These are phyloP conservation scores for Clarias platycephalus DNA, from an alignment of 2,797 vertebrate genomes.

Conservation along the genomic window DNA sequence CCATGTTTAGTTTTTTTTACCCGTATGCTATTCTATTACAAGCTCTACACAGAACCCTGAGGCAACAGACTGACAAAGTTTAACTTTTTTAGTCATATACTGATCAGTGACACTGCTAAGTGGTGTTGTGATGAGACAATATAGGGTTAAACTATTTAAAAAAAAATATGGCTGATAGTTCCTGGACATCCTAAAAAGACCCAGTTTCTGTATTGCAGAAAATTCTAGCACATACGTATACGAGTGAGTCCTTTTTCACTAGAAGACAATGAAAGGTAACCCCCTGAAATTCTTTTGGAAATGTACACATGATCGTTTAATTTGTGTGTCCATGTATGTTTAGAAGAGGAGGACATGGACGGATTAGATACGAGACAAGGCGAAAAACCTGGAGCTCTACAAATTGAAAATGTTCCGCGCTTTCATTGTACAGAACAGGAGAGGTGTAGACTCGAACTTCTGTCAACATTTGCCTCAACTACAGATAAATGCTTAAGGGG, in stretches of 20 bases:
- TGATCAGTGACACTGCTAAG: neutral
- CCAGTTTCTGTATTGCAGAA: neutral
- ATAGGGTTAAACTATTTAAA: neutral
- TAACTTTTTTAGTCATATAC: neutral
- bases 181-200: neutral
- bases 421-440: conserved; percentile 52
- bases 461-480: no score
- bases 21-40: no score
- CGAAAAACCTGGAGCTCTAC: conserved; percentile 12
- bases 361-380: conserved; percentile 42
- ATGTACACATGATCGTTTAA: conserved; percentile 7
- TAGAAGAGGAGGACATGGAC: neutral
- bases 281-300: conserved; percentile 4
- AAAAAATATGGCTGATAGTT: neutral
- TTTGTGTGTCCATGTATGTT: neutral
- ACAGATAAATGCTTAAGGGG: no score
- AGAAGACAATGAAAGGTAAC: neutral
- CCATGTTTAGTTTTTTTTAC: no score
- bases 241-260: neutral
- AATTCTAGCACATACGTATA: neutral
- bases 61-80: neutral
- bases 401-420: conserved; percentile 59
- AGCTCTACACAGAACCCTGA: neutral
- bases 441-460: no score
- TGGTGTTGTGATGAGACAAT: neutral